Conservation (phyloP, 2,888 invertebrate genomes). For the Rosalia funebris region DNA sequence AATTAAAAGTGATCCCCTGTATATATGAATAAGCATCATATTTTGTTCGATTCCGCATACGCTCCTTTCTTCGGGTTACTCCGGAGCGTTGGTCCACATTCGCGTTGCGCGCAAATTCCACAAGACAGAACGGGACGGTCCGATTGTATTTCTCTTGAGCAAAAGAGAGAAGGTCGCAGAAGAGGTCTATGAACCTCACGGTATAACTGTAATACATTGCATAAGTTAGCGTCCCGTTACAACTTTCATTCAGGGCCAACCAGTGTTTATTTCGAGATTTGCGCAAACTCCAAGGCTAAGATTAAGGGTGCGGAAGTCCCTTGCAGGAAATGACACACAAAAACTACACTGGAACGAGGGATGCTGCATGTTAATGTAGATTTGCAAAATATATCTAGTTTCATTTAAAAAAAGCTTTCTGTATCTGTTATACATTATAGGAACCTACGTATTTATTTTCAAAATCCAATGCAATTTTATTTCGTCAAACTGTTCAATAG, state of each 20-base stretch:
- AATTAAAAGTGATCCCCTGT: constrained; percentile 13
- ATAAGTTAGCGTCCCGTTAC: constrained; percentile 56
- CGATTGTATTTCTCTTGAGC: constrained; percentile 23
- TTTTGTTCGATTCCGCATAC: constrained; percentile 51
- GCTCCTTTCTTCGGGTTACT: constrained; percentile 59
- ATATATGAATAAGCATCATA: constrained; percentile 18
- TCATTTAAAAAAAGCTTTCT: no score
- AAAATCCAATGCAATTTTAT: no score
- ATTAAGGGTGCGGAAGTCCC: constrained; percentile 14
- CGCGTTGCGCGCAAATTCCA: constrained; percentile 44
- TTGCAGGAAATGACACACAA: constrained; percentile 2
- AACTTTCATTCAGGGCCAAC: constrained; percentile 55
- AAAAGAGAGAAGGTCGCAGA: constrained; percentile 41
- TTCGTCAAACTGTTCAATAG: no score
- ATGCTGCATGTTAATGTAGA: no score
- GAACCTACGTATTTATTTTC: no score
- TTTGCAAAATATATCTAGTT: no score
- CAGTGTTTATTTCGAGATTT: constrained; percentile 35
- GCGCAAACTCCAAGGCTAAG: constrained; percentile 27
- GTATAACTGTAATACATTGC: constrained; percentile 57
- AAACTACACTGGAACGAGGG: constrained; percentile 5
- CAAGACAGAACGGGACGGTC: constrained; percentile 40
- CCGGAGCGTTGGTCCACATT: constrained; percentile 57
- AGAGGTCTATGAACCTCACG: constrained; percentile 52
- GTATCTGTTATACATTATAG: no score